Evolutionary conservation across 1,140 invertebrate genomes (phyloP).

Genomic region (Macrotrachela quadricornifera): DNA sequence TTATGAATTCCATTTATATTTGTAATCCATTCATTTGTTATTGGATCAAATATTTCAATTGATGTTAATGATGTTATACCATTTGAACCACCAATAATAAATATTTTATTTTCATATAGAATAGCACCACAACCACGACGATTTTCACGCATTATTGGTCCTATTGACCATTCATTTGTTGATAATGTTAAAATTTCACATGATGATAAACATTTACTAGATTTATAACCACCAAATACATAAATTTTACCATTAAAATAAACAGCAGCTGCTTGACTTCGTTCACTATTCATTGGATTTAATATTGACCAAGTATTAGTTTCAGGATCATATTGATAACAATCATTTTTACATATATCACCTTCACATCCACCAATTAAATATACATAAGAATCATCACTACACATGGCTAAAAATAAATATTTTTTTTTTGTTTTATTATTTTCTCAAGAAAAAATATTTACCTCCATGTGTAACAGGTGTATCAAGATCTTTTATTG

Average conservation of each 20-base stretch:
- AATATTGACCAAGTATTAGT: slow-evolving; percentile 91
- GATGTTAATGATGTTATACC: not conserved
- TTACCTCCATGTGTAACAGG: too few relatives aligned
- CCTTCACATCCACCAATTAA: slow-evolving; percentile 61
- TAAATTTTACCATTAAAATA: slow-evolving; percentile 19
- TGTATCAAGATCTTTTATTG: too few relatives aligned
- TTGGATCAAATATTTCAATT: slow-evolving; percentile 7
- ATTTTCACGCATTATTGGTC: slow-evolving; percentile 1
- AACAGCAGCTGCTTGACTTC: slow-evolving; percentile 47
- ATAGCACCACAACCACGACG: slow-evolving; percentile 3
- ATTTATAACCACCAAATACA: slow-evolving; percentile 43
- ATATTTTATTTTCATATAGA: not conserved
- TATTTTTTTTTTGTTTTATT: too few relatives aligned
- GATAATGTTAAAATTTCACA: slow-evolving; percentile 30
- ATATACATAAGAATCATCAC: slow-evolving; percentile 34
- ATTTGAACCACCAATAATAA: slow-evolving; percentile 6
- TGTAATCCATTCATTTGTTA: slow-evolving; percentile 1
- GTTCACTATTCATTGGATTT: slow-evolving; percentile 84
- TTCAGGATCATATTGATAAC: slow-evolving; percentile 80
- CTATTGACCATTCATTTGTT: not conserved
- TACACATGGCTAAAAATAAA: too few relatives aligned
- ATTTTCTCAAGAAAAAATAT: too few relatives aligned
- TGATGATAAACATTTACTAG: slow-evolving; percentile 89
- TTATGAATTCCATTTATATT: not conserved
- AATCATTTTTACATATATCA: slow-evolving; percentile 75